phyloP scores from a whole-genome alignment of 1,140 invertebrate species.

The Pristionchus pacificus region DNA sequence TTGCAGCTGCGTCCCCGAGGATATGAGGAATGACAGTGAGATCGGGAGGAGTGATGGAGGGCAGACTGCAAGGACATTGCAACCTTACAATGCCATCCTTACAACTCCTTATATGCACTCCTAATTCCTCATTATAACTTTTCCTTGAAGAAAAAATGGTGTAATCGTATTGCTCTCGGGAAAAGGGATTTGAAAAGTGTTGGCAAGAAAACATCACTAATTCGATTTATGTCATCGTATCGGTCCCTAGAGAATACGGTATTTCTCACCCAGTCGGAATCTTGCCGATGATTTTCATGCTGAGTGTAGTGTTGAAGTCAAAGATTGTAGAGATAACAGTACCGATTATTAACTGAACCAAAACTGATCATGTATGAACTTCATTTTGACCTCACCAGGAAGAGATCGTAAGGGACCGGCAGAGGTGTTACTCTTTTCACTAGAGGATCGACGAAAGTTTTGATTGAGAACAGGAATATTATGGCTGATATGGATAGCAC shows the following conservation, averaged over 20 bases:
- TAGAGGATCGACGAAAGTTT: constrained; percentile 25
- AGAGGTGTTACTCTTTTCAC: constrained; percentile 13
- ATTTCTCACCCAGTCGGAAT: constrained; percentile 60
- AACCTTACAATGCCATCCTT: too few species aligned
- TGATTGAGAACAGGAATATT: constrained; percentile 23
- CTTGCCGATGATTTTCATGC: constrained; percentile 59
- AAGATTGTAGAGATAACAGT: constrained; percentile 59
- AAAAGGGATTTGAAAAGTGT: too few species aligned
- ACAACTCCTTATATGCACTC: background rate
- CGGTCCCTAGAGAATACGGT: too few species aligned
- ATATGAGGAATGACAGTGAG: constrained; percentile 42
- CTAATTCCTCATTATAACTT: too few species aligned
- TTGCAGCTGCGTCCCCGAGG: constrained; percentile 55
- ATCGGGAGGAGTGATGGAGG: constrained; percentile 49
- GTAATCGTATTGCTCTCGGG: too few species aligned
- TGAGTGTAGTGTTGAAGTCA: constrained; percentile 54
- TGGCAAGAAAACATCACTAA: too few species aligned
- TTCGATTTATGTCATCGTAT: too few species aligned
- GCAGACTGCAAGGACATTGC: constrained; percentile 36
- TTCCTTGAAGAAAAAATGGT: too few species aligned
- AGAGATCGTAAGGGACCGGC: constrained; percentile 37
- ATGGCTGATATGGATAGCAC: constrained; percentile 23
- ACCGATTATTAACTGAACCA: constrained; percentile 45
- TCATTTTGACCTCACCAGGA: constrained; percentile 42
- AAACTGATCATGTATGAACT: background rate